phyloP scores from a whole-genome alignment of 2,113 vertebrate species.

The Egretta garzetta region DNA sequence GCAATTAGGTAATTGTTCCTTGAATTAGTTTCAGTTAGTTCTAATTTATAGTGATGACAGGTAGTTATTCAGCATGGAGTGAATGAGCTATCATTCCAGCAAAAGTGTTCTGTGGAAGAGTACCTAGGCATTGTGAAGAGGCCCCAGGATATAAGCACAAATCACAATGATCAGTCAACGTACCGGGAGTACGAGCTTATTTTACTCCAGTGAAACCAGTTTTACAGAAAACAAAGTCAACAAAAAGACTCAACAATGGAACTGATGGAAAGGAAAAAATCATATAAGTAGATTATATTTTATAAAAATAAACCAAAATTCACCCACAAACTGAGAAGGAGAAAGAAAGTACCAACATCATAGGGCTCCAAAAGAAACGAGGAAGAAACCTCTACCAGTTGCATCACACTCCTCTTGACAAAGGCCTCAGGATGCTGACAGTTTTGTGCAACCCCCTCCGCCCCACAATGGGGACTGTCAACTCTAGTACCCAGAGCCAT shows the following conservation, averaged over 20 bases:
- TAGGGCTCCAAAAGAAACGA: neutral
- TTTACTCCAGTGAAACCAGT: neutral
- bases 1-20: neutral
- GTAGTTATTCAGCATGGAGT: neutral
- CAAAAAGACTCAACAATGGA: neutral
- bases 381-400: neutral
- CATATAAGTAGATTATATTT: neutral
- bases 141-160: neutral
- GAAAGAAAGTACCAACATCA: neutral
- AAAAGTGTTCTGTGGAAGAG: no score
- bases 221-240: neutral
- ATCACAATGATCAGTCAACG: neutral
- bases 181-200: fast-evolving
- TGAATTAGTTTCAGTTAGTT: neutral
- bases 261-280: neutral
- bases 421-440: neutral
- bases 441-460: neutral
- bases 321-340: neutral
- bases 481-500: neutral
- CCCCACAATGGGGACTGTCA: neutral
- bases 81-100: neutral
- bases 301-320: neutral
- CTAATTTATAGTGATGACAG: neutral
- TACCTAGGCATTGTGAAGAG: neutral
- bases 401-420: neutral